These are phyloP conservation scores for Takifugu bimaculatus DNA, from an alignment of 2,113 vertebrate species.

Conservation along the genomic window DNA sequence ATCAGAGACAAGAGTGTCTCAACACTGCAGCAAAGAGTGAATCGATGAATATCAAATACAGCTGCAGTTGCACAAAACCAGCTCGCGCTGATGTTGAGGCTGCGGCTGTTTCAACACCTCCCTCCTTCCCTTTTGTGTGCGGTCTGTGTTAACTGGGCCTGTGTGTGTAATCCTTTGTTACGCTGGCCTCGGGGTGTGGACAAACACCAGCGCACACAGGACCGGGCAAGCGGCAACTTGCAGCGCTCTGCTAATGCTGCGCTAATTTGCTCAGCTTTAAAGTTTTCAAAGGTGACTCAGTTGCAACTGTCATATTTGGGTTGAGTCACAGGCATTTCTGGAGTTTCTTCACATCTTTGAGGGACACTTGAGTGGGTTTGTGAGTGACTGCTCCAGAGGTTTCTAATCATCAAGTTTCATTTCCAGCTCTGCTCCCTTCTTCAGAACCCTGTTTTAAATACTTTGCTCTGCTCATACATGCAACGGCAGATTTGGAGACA, in stretches of 20 bases:
- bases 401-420: background rate
- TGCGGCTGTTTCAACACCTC: conserved; percentile 23
- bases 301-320: conserved; percentile 37
- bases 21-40: background rate
- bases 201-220: conserved; percentile 22
- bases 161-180: conserved; percentile 28
- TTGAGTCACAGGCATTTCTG: background rate
- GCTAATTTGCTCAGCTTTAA: conserved; percentile 35
- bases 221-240: conserved; percentile 39
- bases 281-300: conserved; percentile 25
- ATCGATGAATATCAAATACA: conserved; percentile 40
- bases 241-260: conserved; percentile 7
- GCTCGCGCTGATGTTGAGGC: background rate
- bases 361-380: background rate
- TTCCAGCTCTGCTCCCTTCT: background rate
- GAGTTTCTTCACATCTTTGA: background rate
- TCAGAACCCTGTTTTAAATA: conserved; percentile 7
- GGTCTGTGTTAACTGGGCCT: conserved; percentile 1
- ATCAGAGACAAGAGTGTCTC: too few species aligned
- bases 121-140: conserved; percentile 7
- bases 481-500: conserved; percentile 6
- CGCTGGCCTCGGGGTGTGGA: conserved; percentile 53
- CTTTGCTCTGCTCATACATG: conserved; percentile 36
- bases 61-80: conserved; percentile 27
- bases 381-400: conserved; percentile 3